These are phyloP conservation scores for Macrosteles quadrilineatus DNA, from an alignment of 1,140 invertebrate genomes.

Conservation along the genomic window DNA sequence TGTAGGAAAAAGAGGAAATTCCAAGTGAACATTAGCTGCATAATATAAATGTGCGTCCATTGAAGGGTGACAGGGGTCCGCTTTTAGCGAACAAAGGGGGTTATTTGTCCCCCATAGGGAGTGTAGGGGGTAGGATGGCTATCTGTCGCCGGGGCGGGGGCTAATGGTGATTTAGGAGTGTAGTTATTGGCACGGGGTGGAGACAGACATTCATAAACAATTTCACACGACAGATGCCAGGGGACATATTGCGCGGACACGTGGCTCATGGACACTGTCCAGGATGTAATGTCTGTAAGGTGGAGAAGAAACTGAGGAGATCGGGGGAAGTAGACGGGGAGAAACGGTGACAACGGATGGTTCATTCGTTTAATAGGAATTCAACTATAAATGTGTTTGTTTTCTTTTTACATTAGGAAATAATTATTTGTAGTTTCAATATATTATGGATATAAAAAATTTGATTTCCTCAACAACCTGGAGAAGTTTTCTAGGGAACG, in stretches of 20 bases:
- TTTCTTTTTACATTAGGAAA: too few relatives aligned
- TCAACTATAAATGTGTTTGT: too few relatives aligned
- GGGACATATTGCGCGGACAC: conserved; percentile 4
- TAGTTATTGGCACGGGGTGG: conserved; percentile 3
- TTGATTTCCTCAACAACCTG: too few relatives aligned
- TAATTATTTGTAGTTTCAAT: too few relatives aligned
- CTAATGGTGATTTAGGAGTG: conserved; percentile 9
- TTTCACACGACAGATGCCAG: conserved; percentile 11
- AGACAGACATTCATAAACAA: conserved; percentile 9
- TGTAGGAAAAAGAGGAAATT: not conserved
- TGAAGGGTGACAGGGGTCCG: conserved; percentile 12
- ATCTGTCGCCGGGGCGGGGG: conserved; percentile 5
- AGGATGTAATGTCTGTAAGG: too few relatives aligned
- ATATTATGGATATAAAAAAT: too few relatives aligned
- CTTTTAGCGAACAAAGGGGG: not conserved
- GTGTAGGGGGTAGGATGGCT: not conserved
- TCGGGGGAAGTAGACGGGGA: too few relatives aligned
- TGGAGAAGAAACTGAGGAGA: too few relatives aligned
- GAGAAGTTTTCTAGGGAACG: too few relatives aligned
- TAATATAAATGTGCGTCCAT: conserved; percentile 14
- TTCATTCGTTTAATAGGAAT: too few relatives aligned
- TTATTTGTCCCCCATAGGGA: conserved; percentile 16
- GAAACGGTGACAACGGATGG: too few relatives aligned
- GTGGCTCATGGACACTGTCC: not conserved
- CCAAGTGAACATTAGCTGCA: conserved; percentile 4